Evolutionary conservation across 1,140 invertebrate genomes (phyloP), one percentile per base, ranked within the genome.

Genomic region (Lasioglossum baleicum): DNA sequence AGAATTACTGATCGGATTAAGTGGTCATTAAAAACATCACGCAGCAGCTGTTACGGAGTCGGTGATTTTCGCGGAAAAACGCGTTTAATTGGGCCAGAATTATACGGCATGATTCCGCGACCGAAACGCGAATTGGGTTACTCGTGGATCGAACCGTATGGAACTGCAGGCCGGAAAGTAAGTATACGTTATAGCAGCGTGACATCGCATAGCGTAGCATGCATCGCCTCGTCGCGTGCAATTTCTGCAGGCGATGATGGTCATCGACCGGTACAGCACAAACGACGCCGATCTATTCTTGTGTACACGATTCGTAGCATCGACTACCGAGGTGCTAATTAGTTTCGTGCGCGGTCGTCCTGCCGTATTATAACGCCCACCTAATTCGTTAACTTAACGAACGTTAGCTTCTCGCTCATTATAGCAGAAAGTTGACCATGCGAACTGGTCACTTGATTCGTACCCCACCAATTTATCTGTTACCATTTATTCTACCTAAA

Each of bases 41-140:
- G 56, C 20, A 8, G 20, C 44, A 17, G 65, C 22, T 48, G n/a
- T 8, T 11, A 20, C 11, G 40, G 10, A 48, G 11, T 42, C 64
- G 35, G 17, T n/a, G 65, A 20, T 22, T 67, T 67, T 48, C 65
- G 7, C 13, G 42, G 65, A 26, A n/a, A 22, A 20, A 48, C 10
- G 4, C 26, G n/a, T 67, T 67, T 67, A 67, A 67, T 67, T 67
- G 42, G 42, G 44, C 42, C 31, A 17, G n/a, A 40, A 67, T 42
- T 48, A 58, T n/a, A 56, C 20, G 20, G 56, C 56, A 58, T 22
- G 56, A 58, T 58, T 56, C 17, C 6, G 15, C 48, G 20, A 67
- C 42, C 20, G 65, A 48, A 13, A 5, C 40, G 8, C 40, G 8
- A 31, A 35, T 15, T 35, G 5, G 15, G 60, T 26, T 31, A 48